These are phyloP conservation scores for Cetonia aurata DNA, from an alignment of 2,888 invertebrate genomes.

Conservation along the genomic window DNA sequence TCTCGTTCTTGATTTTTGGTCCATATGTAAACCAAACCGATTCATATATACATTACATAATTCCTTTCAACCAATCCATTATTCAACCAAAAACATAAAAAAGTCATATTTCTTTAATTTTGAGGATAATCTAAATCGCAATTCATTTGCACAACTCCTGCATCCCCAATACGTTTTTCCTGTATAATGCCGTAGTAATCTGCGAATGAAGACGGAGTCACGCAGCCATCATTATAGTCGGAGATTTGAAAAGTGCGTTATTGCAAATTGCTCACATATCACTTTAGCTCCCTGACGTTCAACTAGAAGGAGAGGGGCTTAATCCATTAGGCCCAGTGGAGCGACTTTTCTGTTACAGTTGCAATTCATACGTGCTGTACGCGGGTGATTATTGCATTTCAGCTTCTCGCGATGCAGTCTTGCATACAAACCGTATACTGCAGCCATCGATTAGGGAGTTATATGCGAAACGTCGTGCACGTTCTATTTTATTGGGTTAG, in stretches of 20 bases:
- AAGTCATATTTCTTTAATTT: too few relatives aligned
- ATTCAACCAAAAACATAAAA: too few relatives aligned
- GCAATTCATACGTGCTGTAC: slow-evolving; percentile 29
- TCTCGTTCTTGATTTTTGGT: too few relatives aligned
- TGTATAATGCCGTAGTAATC: too few relatives aligned
- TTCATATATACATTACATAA: too few relatives aligned
- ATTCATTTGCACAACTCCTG: too few relatives aligned
- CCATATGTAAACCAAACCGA: too few relatives aligned
- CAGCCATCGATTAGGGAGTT: slow-evolving; percentile 20
- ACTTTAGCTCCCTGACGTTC: slow-evolving; percentile 6
- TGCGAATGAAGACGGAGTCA: too few relatives aligned
- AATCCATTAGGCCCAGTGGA: slow-evolving; percentile 35
- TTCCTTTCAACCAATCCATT: too few relatives aligned
- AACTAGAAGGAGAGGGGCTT: slow-evolving; percentile 20
- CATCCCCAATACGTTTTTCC: too few relatives aligned
- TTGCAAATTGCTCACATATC: slow-evolving; percentile 36
- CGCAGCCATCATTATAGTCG: not conserved
- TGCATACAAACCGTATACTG: slow-evolving; percentile 14
- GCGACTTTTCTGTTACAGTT: slow-evolving; percentile 27
- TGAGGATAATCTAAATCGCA: too few relatives aligned
- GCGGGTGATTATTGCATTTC: slow-evolving; percentile 32
- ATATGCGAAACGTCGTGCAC: slow-evolving; percentile 16
- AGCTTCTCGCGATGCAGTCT: slow-evolving; percentile 6
- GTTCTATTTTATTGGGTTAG: slow-evolving; percentile 24
- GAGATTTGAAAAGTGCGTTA: slow-evolving; percentile 20